Evolutionary conservation across 2,888 invertebrate genomes (phyloP).

Genomic region (Hedychridium roseum): DNA sequence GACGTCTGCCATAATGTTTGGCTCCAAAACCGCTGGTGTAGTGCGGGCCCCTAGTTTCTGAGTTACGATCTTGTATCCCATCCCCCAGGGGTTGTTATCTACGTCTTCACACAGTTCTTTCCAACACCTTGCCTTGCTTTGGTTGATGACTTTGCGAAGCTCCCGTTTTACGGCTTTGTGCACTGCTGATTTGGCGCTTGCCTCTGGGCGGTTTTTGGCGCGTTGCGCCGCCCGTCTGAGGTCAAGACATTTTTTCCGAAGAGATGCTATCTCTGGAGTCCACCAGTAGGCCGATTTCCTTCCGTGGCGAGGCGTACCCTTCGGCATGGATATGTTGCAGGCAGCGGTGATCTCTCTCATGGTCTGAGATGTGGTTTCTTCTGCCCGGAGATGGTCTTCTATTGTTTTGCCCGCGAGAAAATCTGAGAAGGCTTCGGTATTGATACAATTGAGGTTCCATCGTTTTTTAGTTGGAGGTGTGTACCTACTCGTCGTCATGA

Average conservation of each 20-base stretch:
- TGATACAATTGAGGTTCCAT: background rate
- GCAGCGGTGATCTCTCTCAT: background rate
- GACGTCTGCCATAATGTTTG: background rate
- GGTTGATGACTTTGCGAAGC: background rate
- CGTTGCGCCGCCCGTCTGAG: background rate
- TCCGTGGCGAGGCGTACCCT: background rate
- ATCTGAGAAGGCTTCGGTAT: background rate
- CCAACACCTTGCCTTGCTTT: background rate
- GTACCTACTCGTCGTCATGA: background rate
- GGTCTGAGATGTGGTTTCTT: background rate
- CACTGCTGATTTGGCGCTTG: background rate
- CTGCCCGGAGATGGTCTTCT: background rate
- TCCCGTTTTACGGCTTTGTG: background rate
- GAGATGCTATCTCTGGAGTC: background rate
- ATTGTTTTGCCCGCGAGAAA: background rate
- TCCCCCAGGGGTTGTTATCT: background rate
- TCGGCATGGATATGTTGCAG: background rate
- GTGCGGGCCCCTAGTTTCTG: background rate
- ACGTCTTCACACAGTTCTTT: background rate
- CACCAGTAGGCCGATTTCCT: slow-evolving; percentile 1
- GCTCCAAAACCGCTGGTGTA: background rate
- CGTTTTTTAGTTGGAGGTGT: background rate
- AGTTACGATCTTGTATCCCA: background rate
- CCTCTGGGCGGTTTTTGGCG: background rate
- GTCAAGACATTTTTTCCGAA: background rate